A percentile compares a stretch with the other conserved stretches of the same genome.
phyloP scores from a whole-genome alignment of 30 jellyfish, hydroid and myxozoan genomes.

The Aurelia aurita complex sp. Pacific region DNA sequence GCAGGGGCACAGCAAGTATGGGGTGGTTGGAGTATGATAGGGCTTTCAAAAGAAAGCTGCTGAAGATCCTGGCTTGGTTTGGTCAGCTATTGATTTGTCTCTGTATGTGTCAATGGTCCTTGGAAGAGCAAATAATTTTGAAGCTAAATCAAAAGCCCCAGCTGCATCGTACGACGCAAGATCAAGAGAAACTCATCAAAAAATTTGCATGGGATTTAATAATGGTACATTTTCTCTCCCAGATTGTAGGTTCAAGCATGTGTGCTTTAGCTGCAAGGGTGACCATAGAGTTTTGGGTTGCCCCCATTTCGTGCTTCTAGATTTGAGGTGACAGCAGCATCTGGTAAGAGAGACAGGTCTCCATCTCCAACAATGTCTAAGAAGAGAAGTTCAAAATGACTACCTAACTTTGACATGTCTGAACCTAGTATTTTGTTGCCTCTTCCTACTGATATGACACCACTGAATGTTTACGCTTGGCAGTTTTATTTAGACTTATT shows the following conservation, averaged over 20 bases:
- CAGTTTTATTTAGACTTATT: not conserved
- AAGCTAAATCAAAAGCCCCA: too few relatives aligned
- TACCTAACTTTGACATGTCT: not conserved
- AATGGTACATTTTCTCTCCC: not conserved
- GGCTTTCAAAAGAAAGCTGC: slow-evolving; percentile 25
- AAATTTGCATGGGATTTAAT: not conserved
- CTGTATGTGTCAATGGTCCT: slow-evolving; percentile 19
- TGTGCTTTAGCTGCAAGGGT: not conserved
- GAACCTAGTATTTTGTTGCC: not conserved
- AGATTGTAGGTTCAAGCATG: not conserved
- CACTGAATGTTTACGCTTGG: slow-evolving; percentile 11
- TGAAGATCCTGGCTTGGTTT: not conserved
- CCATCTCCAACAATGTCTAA: not conserved
- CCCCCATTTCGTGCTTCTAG: not conserved
- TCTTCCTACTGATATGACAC: not conserved
- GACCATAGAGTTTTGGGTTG: not conserved
- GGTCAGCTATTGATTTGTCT: slow-evolving; percentile 25
- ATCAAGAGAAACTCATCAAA: not conserved
- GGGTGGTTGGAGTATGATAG: slow-evolving; percentile 43
- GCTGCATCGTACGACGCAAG: not conserved
- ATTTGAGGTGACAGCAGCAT: not conserved
- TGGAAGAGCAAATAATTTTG: not conserved
- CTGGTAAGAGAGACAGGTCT: not conserved
- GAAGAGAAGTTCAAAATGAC: not conserved
- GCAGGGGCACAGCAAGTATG: slow-evolving; percentile 1